Base-by-base conservation (phyloP, 2,888 invertebrate genomes). In the Eupithecia centaureata region DNA sequence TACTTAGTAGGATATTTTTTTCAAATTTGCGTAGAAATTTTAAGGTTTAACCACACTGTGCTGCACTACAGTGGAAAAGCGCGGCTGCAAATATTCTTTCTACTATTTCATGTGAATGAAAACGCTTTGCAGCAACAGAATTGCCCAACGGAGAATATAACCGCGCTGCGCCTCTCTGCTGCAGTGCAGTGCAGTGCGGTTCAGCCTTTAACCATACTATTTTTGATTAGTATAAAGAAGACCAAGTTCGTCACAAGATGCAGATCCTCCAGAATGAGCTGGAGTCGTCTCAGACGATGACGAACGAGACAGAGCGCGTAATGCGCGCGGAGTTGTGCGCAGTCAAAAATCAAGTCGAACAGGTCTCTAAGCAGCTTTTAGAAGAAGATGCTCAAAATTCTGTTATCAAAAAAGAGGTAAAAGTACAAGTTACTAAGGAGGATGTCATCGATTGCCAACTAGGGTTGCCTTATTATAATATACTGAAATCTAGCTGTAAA, bases 141-240 rank as follows among this genome's bases (percentile, higher is more conserved):
- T n/a, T n/a, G n/a, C n/a, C n/a, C n/a, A n/a, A n/a, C n/a, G n/a
- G n/a, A n/a, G n/a, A n/a, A n/a, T n/a, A n/a, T n/a, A n/a, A n/a
- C n/a, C n/a, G n/a, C n/a, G n/a, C n/a, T n/a, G n/a, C n/a, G n/a
- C n/a, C n/a, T n/a, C n/a, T n/a, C n/a, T n/a, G n/a, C n/a, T n/a
- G n/a, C n/a, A n/a, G n/a, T n/a, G n/a, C n/a, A n/a, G n/a, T n/a
- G n/a, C n/a, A n/a, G n/a, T n/a, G n/a, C n/a, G n/a, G n/a, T n/a
- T n/a, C n/a, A n/a, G n/a, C n/a, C n/a, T n/a, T 47, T 47, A 10
- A 47, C n/a, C 28, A 18, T 28, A 13, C 1, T 32, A 22, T 38
- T 59, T 47, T 63, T 22, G 18, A 27, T 54, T 65, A 92, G 93
- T 88, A 89, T 61, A 88, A 88, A 77, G 92, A 92, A 76, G 90